These are phyloP conservation scores for Alca torda DNA, from an alignment of 2,797 vertebrate species.

Conservation along the genomic window DNA sequence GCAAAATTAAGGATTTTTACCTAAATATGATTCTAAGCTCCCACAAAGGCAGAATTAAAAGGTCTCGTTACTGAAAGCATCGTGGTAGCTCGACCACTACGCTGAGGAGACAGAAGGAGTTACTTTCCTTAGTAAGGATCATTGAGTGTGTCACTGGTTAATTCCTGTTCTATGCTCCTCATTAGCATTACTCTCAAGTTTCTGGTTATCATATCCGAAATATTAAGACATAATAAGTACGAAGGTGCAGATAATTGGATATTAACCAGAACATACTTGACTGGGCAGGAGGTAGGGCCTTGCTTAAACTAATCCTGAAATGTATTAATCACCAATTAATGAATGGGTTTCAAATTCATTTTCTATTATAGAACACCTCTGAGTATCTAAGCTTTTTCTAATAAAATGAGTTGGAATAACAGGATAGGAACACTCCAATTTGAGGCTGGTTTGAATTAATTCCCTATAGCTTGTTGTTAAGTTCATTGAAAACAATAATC, in stretches of 20 bases:
- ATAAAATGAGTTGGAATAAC: constrained; percentile 82
- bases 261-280: constrained; percentile 89
- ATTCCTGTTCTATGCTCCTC: constrained; percentile 78
- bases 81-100: not conserved
- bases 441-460: constrained; percentile 56
- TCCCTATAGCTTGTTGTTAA: constrained; percentile 60
- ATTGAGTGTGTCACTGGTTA: constrained; percentile 77
- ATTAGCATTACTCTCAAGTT: constrained; percentile 82
- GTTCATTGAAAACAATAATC: constrained; percentile 39
- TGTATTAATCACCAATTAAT: constrained; percentile 98
- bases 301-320: constrained; percentile 96
- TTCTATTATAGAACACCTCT: constrained; percentile 80
- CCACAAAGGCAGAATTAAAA: not conserved
- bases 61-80: not conserved
- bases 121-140: constrained; percentile 71
- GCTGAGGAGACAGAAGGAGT: constrained; percentile 36
- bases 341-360: constrained; percentile 83
- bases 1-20: not conserved
- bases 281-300: constrained; percentile 93
- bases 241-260: constrained; percentile 93
- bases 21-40: not conserved
- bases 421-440: constrained; percentile 59
- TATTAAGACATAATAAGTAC: constrained; percentile 91
- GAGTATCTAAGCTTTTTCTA: constrained; percentile 80
- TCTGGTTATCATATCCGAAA: constrained; percentile 83